Conservation (phyloP, 2,888 invertebrate genomes). For the Linyphia triangularis region DNA sequence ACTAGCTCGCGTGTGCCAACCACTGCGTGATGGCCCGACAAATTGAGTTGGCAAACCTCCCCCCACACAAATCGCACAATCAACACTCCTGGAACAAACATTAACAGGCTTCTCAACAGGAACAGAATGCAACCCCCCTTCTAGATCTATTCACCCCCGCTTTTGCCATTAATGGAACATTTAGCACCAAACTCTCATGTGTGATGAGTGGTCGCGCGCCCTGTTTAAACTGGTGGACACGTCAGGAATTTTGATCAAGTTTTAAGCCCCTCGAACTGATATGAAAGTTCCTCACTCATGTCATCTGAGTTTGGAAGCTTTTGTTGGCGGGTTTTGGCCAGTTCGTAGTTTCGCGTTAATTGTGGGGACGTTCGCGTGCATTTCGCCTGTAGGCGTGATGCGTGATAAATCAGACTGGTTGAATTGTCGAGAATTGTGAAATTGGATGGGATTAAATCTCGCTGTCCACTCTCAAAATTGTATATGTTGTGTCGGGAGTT, state of each 20-base stretch:
- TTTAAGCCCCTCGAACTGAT: constrained; percentile 26
- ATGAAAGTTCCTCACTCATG: constrained; percentile 1
- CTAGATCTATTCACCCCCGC: not conserved
- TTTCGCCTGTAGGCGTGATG: no score
- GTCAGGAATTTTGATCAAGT: constrained; percentile 68
- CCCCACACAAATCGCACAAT: constrained; percentile 29
- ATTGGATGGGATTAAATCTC: not conserved
- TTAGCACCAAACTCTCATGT: constrained; percentile 28
- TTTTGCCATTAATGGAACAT: constrained; percentile 52
- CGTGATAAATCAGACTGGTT: no score
- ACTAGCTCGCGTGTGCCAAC: constrained; percentile 7
- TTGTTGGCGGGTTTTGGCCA: not conserved
- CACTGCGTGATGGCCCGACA: constrained; percentile 48
- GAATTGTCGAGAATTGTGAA: not conserved
- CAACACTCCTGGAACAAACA: constrained; percentile 49
- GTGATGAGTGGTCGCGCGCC: constrained; percentile 8
- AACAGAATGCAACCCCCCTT: no score
- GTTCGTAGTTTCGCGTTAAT: constrained; percentile 4
- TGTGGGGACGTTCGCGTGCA: not conserved
- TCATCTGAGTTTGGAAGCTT: constrained; percentile 2
- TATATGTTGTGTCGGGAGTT: no score
- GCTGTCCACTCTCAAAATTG: no score
- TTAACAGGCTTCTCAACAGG: constrained; percentile 39
- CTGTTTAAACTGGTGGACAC: constrained; percentile 50
- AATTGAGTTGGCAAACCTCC: constrained; percentile 61